phyloP scores from a whole-genome alignment of 2,797 vertebrate genomes.

The Salarias fasciatus region DNA sequence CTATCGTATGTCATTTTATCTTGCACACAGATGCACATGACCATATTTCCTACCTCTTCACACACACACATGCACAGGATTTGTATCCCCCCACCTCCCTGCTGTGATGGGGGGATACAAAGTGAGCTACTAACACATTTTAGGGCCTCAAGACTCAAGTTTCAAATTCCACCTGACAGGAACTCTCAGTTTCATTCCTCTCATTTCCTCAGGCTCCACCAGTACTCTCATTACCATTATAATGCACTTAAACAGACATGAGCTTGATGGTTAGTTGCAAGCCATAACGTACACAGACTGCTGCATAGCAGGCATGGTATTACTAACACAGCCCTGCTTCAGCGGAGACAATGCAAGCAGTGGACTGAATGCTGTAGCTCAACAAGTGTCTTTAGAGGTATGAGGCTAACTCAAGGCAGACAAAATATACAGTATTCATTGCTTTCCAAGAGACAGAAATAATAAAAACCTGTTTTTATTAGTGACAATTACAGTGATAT shows the following conservation, averaged over 20 bases:
- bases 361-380: background rate
- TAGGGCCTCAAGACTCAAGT: constrained; percentile 28
- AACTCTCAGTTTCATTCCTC: constrained; percentile 27
- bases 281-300: constrained; percentile 4
- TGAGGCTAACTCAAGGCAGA: no score
- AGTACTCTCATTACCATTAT: constrained; percentile 31
- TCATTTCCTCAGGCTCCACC: constrained; percentile 44
- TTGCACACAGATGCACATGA: background rate
- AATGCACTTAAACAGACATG: constrained; percentile 19
- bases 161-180: constrained; percentile 28
- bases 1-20: background rate
- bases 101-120: constrained; percentile 12
- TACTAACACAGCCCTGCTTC: constrained; percentile 6
- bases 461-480: no score
- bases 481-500: no score
- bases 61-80: constrained; percentile 1
- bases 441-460: no score
- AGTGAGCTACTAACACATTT: constrained; percentile 41
- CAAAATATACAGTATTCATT: no score
- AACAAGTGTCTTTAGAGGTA: no score
- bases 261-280: constrained; percentile 17
- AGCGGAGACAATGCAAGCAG: background rate
- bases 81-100: background rate
- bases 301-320: constrained; percentile 8
- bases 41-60: background rate